phyloP scores from a whole-genome alignment of 2,113 vertebrate species.

The Grantiella picta region DNA sequence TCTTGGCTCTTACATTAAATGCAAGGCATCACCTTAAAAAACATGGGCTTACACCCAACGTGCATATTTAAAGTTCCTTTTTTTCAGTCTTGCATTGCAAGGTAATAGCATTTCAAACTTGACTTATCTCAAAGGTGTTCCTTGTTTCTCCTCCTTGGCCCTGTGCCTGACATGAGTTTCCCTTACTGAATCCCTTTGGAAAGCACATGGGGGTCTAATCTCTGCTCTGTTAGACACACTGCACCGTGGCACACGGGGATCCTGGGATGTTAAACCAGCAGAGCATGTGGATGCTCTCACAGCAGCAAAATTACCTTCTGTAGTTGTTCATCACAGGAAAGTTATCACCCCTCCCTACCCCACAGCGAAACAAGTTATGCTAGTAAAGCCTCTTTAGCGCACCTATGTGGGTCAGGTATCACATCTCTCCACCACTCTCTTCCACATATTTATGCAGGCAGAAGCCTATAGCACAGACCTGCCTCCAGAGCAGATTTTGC shows the following conservation, averaged over 20 bases:
- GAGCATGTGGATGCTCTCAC: slow-evolving; percentile 10
- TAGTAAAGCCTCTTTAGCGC: slow-evolving; percentile 34
- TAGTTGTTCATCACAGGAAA: slow-evolving; percentile 28
- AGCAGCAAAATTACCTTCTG: neutral
- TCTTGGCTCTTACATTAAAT: neutral
- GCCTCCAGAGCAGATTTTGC: slow-evolving; percentile 13
- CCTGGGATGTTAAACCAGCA: neutral
- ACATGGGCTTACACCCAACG: neutral
- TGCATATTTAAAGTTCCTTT: neutral
- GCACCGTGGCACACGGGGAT: neutral
- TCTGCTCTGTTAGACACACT: fast-evolving
- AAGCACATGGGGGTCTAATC: neutral
- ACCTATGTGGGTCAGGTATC: slow-evolving; percentile 61
- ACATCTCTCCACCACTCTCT: neutral
- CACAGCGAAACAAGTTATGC: slow-evolving; percentile 30
- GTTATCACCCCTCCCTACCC: slow-evolving; percentile 48
- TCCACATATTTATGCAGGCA: slow-evolving; percentile 43
- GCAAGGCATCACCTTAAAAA: neutral
- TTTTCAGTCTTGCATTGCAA: neutral
- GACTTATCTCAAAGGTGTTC: neutral
- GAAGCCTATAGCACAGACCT: neutral
- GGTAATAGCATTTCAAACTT: neutral
- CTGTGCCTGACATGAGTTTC: neutral
- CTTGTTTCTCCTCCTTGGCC: neutral
- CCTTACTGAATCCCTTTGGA: neutral